A percentile compares a stretch with the other conserved stretches of the same genome.
Conservation (phyloP, 1,140 invertebrate genomes). For the Ips nitidus region DNA sequence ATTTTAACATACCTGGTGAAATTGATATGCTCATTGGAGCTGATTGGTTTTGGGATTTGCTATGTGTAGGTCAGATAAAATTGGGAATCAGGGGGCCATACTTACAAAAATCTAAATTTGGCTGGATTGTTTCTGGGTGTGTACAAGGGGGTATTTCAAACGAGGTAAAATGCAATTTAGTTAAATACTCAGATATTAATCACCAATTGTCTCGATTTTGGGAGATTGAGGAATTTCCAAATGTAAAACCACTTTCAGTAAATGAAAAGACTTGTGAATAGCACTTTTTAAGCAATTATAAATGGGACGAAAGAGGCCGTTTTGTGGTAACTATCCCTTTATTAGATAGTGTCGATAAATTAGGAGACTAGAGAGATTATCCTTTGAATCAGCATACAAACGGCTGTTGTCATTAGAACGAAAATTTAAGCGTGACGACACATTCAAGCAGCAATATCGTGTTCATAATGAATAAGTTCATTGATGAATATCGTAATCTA, state of each 20-base stretch:
- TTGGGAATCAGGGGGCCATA: slow-evolving; percentile 9
- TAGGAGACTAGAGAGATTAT: too few relatives aligned
- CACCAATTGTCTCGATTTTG: slow-evolving; percentile 26
- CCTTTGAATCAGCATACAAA: too few relatives aligned
- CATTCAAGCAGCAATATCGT: too few relatives aligned
- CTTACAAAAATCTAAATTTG: slow-evolving; percentile 20
- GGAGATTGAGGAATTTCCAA: slow-evolving; percentile 28
- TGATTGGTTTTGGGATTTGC: slow-evolving; percentile 11
- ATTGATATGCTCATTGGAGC: slow-evolving; percentile 24
- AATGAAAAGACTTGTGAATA: slow-evolving; percentile 35
- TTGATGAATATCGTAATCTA: too few relatives aligned
- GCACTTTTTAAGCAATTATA: slow-evolving; percentile 13
- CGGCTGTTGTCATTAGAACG: too few relatives aligned
- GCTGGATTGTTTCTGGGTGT: slow-evolving; percentile 22
- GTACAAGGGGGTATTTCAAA: too few relatives aligned
- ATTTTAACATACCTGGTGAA: slow-evolving; percentile 8
- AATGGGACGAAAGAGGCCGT: too few relatives aligned
- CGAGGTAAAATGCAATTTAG: background rate
- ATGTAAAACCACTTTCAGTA: slow-evolving; percentile 5
- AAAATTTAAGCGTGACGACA: too few relatives aligned
- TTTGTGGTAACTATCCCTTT: too few relatives aligned
- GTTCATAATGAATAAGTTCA: too few relatives aligned
- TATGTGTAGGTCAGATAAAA: slow-evolving; percentile 13
- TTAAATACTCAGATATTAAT: background rate
- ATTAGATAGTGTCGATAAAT: too few relatives aligned